These are phyloP conservation scores for Portunus trituberculatus DNA, from an alignment of 1,140 invertebrate genomes.

Conservation along the genomic window DNA sequence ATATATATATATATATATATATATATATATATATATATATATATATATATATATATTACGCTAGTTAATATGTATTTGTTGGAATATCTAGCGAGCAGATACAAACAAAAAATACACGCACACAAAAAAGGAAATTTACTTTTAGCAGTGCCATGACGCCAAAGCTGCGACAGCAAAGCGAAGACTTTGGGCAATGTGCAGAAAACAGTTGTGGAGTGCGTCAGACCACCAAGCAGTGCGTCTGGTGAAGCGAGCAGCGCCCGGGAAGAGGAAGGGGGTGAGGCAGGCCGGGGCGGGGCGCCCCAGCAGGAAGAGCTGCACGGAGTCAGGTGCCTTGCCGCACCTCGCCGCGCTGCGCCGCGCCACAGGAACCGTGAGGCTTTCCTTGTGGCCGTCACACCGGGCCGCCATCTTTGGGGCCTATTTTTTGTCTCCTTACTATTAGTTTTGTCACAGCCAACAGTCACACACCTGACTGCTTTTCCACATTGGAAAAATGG, in stretches of 20 bases:
- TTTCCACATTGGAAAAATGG: too few species aligned
- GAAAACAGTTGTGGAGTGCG: neutral
- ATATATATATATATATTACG: constrained; percentile 3
- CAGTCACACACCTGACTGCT: too few species aligned
- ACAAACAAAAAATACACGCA: too few species aligned
- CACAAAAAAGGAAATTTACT: too few species aligned
- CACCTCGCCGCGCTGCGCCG: neutral
- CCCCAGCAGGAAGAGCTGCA: neutral
- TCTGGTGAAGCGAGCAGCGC: neutral
- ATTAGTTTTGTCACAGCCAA: too few species aligned
- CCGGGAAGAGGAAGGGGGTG: neutral
- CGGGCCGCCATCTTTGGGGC: neutral
- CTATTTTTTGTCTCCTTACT: too few species aligned
- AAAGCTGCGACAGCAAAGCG: neutral
- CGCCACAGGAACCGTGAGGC: neutral
- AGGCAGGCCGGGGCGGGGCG: neutral
- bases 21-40: constrained; percentile 26
- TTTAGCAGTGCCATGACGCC: too few species aligned
- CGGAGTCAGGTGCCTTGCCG: neutral
- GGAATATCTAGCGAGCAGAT: too few species aligned
- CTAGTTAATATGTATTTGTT: too few species aligned
- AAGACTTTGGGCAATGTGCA: neutral
- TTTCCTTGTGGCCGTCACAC: neutral
- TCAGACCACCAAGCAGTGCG: neutral
- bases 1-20: neutral